These are phyloP conservation scores for Acanthoscelides obtectus DNA, from an alignment of 2,888 invertebrate species.

Conservation along the genomic window DNA sequence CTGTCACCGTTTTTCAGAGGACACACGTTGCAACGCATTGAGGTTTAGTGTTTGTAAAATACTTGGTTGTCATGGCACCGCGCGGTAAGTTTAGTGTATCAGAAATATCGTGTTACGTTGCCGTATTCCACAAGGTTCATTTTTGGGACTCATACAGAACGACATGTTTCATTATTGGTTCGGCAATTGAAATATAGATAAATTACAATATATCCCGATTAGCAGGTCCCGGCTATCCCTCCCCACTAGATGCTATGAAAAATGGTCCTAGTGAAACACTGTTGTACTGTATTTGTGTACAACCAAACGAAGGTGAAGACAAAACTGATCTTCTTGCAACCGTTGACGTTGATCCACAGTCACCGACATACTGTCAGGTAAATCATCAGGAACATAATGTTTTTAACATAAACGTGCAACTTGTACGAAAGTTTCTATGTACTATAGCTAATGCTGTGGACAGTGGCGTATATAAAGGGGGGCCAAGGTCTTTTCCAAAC, in stretches of 20 bases:
- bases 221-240: conserved; percentile 69
- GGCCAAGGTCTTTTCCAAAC: no score
- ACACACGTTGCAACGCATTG: not conserved
- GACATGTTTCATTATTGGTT: no score
- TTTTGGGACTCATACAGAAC: no score
- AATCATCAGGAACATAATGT: not conserved
- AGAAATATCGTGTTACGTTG: no score
- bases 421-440: no score
- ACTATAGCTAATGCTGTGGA: no score
- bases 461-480: no score
- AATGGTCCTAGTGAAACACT: conserved; percentile 80
- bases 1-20: not conserved
- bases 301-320: conserved; percentile 59
- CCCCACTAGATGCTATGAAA: conserved; percentile 77
- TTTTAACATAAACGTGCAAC: no score
- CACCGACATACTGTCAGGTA: conserved; percentile 80
- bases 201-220: not conserved
- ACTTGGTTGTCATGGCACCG: not conserved
- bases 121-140: no score
- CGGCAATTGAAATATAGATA: not conserved
- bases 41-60: not conserved
- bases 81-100: not conserved
- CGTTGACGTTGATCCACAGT: conserved; percentile 85
- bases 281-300: conserved; percentile 85
- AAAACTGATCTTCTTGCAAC: conserved; percentile 87